Base-by-base conservation (phyloP, 2,113 vertebrate species). In the Eurypyga helias region DNA sequence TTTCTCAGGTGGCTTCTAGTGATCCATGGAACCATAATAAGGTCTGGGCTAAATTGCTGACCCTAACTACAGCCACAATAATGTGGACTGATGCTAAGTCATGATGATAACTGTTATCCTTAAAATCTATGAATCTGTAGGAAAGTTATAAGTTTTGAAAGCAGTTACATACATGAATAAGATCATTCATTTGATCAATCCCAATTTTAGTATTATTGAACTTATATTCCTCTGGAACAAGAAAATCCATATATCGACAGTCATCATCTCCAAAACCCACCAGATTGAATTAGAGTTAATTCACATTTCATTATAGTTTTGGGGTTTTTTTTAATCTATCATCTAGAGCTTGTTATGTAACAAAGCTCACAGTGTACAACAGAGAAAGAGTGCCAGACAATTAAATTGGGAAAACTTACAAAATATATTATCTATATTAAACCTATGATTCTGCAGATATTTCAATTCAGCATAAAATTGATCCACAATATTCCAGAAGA, bases 211-310 rank as follows among this genome's bases (percentile, higher is more conserved):
- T 64, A 62, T 25, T 96, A 90, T 81, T 81, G 95, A 96, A 83
- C 66, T 13, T 54, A 21, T 92, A 84, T 94, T 96, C 49, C 64
- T 88, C 76, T 78, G 89, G 49, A 90, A 95, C 51, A 86, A 69
- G 71, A 76, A 92, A 94, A 85, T 92, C 89, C 51, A 94, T 91
- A 55, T 89, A 95, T 94, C 4, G 49, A 93, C 87, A 89, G 54
- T 65, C 12, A 13, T 85, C 73, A 92, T 93, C 87, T 95, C 82
- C 76, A 90, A 95, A 91, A 25, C 33, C 38, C 85, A 91, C 60
- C 61, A 94, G 95, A 96, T 52, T 92, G 72, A 96, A 94, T 94
- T 86, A 96, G 51, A 41, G 83, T 80, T 93, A 93, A 96, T 94
- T 94, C 93, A 88, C 31, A 79, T 95, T 96, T 96, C 75, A 92